Percentiles rank a stretch among this genome's conserved stretches.
Conservation (phyloP, 2,113 vertebrate genomes). For the Eurypyga helias region DNA sequence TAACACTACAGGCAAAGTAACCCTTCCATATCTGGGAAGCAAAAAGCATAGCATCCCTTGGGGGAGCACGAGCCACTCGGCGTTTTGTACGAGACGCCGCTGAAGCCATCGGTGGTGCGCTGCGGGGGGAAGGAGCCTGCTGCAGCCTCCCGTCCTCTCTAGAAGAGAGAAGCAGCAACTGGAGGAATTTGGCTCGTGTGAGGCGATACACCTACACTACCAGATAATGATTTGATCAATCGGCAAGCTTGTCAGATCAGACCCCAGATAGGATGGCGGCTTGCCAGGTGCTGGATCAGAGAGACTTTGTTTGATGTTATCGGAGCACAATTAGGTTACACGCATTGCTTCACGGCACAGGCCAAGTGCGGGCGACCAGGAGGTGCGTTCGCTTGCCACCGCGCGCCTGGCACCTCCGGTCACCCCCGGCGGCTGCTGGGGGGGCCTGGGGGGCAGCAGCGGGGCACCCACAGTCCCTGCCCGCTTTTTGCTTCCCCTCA, state of each 20-base stretch:
- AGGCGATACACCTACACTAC: slow-evolving; percentile 48
- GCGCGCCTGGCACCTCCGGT: neutral
- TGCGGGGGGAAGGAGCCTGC: neutral
- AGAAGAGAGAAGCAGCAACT: neutral
- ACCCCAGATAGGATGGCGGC: slow-evolving; percentile 53
- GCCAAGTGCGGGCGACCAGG: neutral
- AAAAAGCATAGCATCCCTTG: neutral
- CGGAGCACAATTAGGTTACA: slow-evolving; percentile 65
- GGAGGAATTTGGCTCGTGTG: slow-evolving; percentile 49
- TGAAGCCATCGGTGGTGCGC: neutral
- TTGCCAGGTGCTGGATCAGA: slow-evolving; percentile 62
- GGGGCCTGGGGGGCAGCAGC: fast-evolving
- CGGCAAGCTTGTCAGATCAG: slow-evolving; percentile 68
- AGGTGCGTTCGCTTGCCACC: neutral
- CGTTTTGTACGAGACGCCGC: neutral
- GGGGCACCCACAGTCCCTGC: neutral
- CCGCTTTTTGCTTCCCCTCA: neutral
- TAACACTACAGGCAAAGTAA: neutral
- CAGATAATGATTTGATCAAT: slow-evolving; percentile 73
- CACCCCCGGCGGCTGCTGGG: fast-evolving
- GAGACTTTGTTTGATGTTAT: slow-evolving; percentile 64
- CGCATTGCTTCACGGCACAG: neutral
- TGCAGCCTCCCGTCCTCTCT: neutral
- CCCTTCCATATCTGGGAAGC: neutral
- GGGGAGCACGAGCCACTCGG: neutral